Evolutionary conservation across 2,113 vertebrate genomes (phyloP), one percentile per base, ranked within the genome.

Genomic region (Myiozetetes cayanensis): DNA sequence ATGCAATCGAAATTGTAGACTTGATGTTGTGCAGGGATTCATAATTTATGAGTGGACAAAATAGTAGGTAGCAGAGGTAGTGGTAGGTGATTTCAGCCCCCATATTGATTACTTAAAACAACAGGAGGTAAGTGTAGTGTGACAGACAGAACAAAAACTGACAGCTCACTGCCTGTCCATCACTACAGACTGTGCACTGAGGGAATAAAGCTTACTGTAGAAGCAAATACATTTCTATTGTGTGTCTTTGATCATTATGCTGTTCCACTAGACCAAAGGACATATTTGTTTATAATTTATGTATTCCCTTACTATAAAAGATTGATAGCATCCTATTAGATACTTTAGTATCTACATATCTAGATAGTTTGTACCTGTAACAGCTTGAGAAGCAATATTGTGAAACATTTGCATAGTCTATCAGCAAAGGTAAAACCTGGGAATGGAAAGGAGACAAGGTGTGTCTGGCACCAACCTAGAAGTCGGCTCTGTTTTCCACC

Each of bases 21-120:
- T 98, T 98, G 98, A 98, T 98, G 98, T 99, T 98, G 97, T 98
- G 98, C 97, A 94, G 97, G 94, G 93, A 98, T 99, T 98, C 98
- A 99, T 99, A 99, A 99, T 99, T 99, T 98, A 99, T 99, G 98
- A 98, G 96, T 98, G 98, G 98, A 99, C 99, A 99, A 99, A 99
- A 99, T 98, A 99, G 98, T 98, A 99, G 98, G 98, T 98, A 98
- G 98, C 98, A 97, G 98, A 98, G 98, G 98, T 97, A 98, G 98
- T 97, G 97, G 98, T 98, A 98, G 99, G 98, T 99, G 99, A 99
- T 98, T 99, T 98, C 98, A 98, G 98, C 96, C 98, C 98, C 98
- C 98, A 97, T 99, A 99, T 99, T 99, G 99, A 99, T 99, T 99
- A 99, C 99, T 98, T 98, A 98, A 98, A 98, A 98, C 99, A 98